Evolutionary conservation across 1,140 invertebrate genomes (phyloP), one percentile per base, ranked within the genome.

Genomic region (Agrilus planipennis): DNA sequence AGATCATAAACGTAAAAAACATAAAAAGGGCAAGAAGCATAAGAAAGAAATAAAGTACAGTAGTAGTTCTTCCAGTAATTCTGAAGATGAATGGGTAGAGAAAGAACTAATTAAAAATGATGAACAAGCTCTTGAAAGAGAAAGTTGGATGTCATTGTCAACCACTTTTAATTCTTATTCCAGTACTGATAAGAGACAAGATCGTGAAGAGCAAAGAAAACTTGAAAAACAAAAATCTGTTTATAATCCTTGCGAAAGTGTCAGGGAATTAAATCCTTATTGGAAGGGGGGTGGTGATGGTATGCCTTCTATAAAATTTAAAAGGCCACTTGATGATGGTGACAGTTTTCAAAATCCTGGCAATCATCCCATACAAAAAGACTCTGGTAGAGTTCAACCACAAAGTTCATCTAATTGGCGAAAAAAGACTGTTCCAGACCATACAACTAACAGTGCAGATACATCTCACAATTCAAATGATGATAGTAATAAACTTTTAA

Each of bases 231-330:
- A 67, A 50, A 60, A 69, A 45, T 69, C 73, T 45, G 65, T 68
- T 11, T 76, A 78, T 50, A 69, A 87, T 71, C 79, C 81, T 25
- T 77, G 79, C 2, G 79, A 78, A 45, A 80, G 78, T 55, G 60
- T 55, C 2, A 68, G 75, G 53, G 90, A 95, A 68, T 64, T 92
- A 31, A 96, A 96, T 72, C 89, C 88, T 1, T 87, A 90, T 60
- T 93, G 89, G 87, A 89, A 87, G 70, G 69, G 83, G 64, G 86
- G 84, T 41, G 89, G 89, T 9, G 76, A 69, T 31, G 89, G 89
- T 11, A 58, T 93, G 38, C 89, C 84, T 17, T n/a, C n/a, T n/a
- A n/a, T n/a, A n/a, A 57, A 63, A 48, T 80, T 74, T 46, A 62
- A 62, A 49, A 72, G 63, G 53, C 71, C 72, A 3, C 45, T 41